These are phyloP conservation scores for Thecophora atra DNA, from an alignment of 2,888 invertebrate genomes.

Conservation along the genomic window DNA sequence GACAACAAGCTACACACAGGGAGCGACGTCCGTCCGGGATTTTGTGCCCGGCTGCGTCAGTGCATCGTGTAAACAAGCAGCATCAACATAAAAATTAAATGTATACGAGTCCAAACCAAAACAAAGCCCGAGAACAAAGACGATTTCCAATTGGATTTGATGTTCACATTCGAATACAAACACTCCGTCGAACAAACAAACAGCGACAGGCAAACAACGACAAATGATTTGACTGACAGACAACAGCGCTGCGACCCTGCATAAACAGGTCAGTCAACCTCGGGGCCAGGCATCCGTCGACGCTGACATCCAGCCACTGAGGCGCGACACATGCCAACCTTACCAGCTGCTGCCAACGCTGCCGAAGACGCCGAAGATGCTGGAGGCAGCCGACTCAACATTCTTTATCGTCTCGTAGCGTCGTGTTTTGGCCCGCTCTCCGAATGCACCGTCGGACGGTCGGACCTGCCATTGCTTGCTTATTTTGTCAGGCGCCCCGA, in stretches of 20 bases:
- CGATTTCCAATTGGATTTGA: slow-evolving; percentile 45
- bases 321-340: neutral
- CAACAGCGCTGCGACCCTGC: neutral
- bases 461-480: too few relatives aligned
- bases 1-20: neutral
- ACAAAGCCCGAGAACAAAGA: slow-evolving; percentile 6
- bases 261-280: slow-evolving; percentile 8
- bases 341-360: neutral
- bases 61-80: neutral
- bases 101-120: slow-evolving; percentile 5
- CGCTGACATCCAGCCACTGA: neutral
- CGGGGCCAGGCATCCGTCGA: neutral
- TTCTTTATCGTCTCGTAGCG: too few relatives aligned
- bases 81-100: slow-evolving; percentile 14
- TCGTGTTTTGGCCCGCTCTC: too few relatives aligned
- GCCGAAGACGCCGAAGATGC: too few relatives aligned
- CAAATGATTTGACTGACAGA: neutral
- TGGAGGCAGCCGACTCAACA: too few relatives aligned
- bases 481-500: too few relatives aligned
- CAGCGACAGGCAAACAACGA: too few relatives aligned
- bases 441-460: too few relatives aligned
- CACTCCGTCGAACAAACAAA: slow-evolving; percentile 12
- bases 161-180: slow-evolving; percentile 40
- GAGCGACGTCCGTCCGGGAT: neutral
- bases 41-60: neutral